A percentile compares a stretch with the other conserved stretches of the same genome.
Conservation (phyloP, 2,888 invertebrate species). For the Chrysina gloriosa region DNA sequence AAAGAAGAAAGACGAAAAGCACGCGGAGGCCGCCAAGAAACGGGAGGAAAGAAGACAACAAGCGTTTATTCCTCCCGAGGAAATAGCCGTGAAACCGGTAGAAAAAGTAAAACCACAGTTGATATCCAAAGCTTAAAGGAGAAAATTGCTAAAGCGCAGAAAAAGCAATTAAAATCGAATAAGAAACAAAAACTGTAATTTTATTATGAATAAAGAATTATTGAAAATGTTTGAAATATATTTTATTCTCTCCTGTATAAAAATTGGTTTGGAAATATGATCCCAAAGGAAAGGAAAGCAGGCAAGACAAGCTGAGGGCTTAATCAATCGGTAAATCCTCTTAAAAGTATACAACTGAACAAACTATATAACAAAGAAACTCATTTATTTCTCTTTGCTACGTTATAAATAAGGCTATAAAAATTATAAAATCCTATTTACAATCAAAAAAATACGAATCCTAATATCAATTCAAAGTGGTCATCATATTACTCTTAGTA, state of each 20-base stretch:
- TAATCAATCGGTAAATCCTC: no score
- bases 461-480: neutral
- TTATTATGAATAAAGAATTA: neutral
- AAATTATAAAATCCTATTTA: slow-evolving; percentile 7
- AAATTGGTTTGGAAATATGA: no score
- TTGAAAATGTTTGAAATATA: neutral
- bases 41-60: slow-evolving; percentile 82
- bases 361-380: no score
- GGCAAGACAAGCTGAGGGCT: no score
- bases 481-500: slow-evolving; percentile 32
- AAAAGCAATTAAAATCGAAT: slow-evolving; percentile 60
- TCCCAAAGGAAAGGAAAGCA: no score
- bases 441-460: neutral
- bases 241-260: no score
- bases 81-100: slow-evolving; percentile 61
- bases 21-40: slow-evolving; percentile 77
- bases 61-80: slow-evolving; percentile 85
- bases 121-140: slow-evolving; percentile 80
- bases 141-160: slow-evolving; percentile 78
- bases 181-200: slow-evolving; percentile 9
- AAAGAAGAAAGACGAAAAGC: slow-evolving; percentile 83
- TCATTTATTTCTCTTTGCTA: no score
- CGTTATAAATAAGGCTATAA: neutral
- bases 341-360: no score
- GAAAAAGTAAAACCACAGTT: slow-evolving; percentile 64